Percentiles rank a stretch among this genome's conserved stretches.
Evolutionary conservation across 2,888 invertebrate genomes (phyloP).

Genomic region (Pogonocherus hispidulus): DNA sequence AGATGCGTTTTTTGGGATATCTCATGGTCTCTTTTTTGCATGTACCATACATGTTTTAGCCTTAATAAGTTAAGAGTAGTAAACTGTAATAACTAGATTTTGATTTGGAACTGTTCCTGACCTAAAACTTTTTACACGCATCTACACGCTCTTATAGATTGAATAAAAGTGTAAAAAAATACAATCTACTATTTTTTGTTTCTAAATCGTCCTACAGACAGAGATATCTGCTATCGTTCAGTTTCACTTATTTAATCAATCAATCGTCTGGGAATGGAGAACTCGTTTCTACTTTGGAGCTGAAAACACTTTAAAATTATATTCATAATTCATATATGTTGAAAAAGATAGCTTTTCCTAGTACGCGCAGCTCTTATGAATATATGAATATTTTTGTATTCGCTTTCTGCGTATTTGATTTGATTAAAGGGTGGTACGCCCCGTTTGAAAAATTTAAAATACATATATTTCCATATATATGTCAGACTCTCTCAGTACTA

Average conservation of each 20-base stretch:
- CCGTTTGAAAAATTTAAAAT: neutral
- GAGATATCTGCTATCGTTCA: neutral
- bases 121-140: no score
- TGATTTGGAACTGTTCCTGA: no score
- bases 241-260: neutral
- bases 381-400: constrained; percentile 13
- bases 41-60: no score
- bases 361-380: neutral
- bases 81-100: no score
- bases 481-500: no score
- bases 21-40: no score
- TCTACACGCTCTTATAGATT: no score
- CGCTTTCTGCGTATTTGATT: constrained; percentile 4
- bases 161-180: no score
- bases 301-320: neutral
- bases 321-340: constrained; percentile 16
- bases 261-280: no score
- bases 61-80: no score
- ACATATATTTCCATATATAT: neutral
- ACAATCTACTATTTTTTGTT: no score
- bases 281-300: neutral
- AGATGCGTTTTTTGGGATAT: no score
- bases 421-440: neutral
- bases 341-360: neutral
- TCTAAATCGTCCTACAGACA: neutral